Evolutionary conservation across 2,113 vertebrate species (phyloP).

Genomic region (Antennarius striatus): DNA sequence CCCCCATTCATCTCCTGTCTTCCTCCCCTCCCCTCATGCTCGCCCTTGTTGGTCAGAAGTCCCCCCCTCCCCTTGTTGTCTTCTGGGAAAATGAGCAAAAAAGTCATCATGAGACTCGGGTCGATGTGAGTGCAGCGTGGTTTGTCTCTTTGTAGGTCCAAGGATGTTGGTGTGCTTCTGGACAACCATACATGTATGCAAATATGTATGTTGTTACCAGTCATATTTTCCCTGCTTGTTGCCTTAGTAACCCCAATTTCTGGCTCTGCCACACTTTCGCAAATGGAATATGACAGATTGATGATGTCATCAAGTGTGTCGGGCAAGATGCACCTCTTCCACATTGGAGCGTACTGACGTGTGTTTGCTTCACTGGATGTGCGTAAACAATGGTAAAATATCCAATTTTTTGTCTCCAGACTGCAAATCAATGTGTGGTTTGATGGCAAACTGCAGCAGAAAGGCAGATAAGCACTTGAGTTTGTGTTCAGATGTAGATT

Average conservation of each 20-base stretch:
- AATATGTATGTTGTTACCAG: constrained; percentile 3
- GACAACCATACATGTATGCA: neutral
- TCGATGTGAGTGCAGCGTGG: constrained; percentile 17
- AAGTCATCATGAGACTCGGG: constrained; percentile 1
- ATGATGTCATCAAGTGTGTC: constrained; percentile 44
- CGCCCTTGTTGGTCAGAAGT: constrained; percentile 29
- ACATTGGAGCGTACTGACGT: neutral
- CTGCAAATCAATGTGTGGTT: neutral
- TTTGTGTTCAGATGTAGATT: constrained; percentile 32
- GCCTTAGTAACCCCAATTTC: constrained; percentile 45
- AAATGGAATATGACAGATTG: constrained; percentile 42
- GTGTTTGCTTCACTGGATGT: neutral
- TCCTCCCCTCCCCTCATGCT: constrained; percentile 4
- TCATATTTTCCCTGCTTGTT: constrained; percentile 32
- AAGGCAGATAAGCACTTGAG: neutral
- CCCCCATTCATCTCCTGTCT: constrained; percentile 42
- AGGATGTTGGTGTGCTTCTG: neutral
- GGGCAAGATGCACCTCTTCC: neutral
- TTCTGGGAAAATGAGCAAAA: constrained; percentile 14
- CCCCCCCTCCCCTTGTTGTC: constrained; percentile 17
- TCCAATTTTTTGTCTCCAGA: neutral
- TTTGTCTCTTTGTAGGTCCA: neutral
- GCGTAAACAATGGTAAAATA: neutral
- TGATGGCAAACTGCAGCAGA: too few relatives aligned
- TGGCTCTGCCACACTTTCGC: constrained; percentile 30